A percentile compares a stretch with the other conserved stretches of the same genome.
These are phyloP conservation scores for Agonopterix subpropinquella DNA, from an alignment of 2,888 invertebrate species.

Conservation along the genomic window DNA sequence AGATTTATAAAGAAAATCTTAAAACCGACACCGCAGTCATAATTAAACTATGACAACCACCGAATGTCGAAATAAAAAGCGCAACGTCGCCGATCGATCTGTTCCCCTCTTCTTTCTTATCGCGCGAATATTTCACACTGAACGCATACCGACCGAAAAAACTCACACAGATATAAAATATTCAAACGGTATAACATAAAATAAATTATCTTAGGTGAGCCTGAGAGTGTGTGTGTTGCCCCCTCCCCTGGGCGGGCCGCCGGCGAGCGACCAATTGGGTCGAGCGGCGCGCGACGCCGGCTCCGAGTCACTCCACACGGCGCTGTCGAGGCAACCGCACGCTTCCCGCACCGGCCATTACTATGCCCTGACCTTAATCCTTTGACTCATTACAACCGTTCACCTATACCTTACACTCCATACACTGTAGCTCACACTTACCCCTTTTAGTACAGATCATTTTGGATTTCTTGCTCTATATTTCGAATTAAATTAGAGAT, in stretches of 20 bases:
- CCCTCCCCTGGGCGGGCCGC: conserved; percentile 69
- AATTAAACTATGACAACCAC: conserved; percentile 54
- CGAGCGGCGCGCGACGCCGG: conserved; percentile 72
- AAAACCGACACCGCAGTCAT: background rate
- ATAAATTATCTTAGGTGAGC: conserved; percentile 75
- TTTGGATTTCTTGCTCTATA: too few species aligned
- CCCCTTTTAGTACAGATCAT: background rate
- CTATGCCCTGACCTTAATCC: conserved; percentile 38
- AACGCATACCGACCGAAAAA: conserved; percentile 73
- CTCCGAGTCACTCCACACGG: conserved; percentile 55
- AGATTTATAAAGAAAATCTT: too few species aligned
- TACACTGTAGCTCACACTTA: conserved; percentile 2
- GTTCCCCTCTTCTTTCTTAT: conserved; percentile 75
- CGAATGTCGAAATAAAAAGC: conserved; percentile 45
- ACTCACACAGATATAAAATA: conserved; percentile 76
- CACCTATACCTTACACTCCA: conserved; percentile 13
- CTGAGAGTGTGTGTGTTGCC: conserved; percentile 63
- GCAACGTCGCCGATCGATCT: conserved; percentile 71
- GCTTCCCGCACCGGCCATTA: conserved; percentile 25
- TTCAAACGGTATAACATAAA: conserved; percentile 76
- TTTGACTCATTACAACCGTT: conserved; percentile 24
- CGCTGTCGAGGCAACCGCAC: conserved; percentile 33
- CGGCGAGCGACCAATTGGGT: conserved; percentile 68
- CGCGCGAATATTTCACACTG: conserved; percentile 76
- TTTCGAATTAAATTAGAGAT: too few species aligned